Percentiles rank a stretch among this genome's conserved stretches.
Conservation (phyloP, 2,888 invertebrate genomes). For the Tetragnatha montana region DNA sequence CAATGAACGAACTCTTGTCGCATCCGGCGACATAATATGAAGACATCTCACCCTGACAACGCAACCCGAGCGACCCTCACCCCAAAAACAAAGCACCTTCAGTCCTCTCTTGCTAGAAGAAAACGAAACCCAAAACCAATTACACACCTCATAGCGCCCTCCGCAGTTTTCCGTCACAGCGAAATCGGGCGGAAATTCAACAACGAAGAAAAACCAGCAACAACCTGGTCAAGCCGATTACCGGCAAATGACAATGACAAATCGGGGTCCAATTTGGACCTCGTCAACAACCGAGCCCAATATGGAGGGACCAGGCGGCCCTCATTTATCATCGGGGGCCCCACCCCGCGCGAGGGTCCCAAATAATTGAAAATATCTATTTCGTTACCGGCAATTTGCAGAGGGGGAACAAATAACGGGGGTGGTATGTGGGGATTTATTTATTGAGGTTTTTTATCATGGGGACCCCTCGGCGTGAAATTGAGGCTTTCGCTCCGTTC, state of each 20-base stretch:
- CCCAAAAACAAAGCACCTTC: too few species aligned
- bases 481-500: not conserved
- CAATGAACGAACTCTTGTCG: too few species aligned
- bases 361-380: conserved; percentile 63
- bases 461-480: conserved; percentile 18
- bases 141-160: not conserved
- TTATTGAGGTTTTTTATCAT: conserved; percentile 36
- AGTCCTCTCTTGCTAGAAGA: not conserved
- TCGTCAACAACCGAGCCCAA: conserved; percentile 29
- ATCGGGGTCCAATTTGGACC: conserved; percentile 56
- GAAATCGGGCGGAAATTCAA: not conserved
- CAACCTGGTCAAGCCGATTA: conserved; percentile 60
- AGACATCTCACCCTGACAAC: too few species aligned
- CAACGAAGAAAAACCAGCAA: conserved; percentile 11
- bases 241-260: conserved; percentile 62
- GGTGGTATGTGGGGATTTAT: conserved; percentile 3
- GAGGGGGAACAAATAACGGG: not conserved
- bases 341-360: not conserved
- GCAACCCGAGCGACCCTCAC: too few species aligned
- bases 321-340: conserved; percentile 2
- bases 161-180: not conserved
- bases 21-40: too few species aligned
- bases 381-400: conserved; percentile 50
- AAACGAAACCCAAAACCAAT: not conserved
- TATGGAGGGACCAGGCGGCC: conserved; percentile 18